Conservation (phyloP, 2,797 vertebrate species). For the Numenius phaeopus region DNA sequence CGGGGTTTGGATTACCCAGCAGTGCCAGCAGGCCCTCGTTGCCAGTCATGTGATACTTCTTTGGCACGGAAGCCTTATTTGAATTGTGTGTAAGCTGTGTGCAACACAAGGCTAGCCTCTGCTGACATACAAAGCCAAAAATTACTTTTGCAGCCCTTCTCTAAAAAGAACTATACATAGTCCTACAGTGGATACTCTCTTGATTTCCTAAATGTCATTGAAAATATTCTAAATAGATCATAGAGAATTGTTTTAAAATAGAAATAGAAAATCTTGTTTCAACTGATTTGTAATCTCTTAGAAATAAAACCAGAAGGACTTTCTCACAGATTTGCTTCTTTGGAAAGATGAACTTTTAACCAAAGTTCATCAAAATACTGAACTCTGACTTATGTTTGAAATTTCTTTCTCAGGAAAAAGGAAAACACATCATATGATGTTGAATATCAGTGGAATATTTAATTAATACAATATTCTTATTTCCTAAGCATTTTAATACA, state of each 20-base stretch:
- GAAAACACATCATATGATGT: not conserved
- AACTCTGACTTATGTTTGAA: conserved; percentile 4
- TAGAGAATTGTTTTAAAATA: not conserved
- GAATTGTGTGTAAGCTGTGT: not conserved
- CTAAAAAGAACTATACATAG: not conserved
- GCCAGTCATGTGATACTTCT: not conserved
- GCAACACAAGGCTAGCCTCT: not conserved
- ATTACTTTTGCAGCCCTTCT: not conserved
- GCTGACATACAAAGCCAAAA: not conserved
- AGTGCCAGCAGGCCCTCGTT: not conserved
- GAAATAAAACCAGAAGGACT: not conserved
- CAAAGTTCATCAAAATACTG: not conserved
- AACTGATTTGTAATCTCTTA: not conserved
- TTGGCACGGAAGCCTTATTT: not conserved
- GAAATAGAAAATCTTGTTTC: not conserved
- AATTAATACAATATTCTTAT: conserved; percentile 25
- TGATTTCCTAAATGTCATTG: not conserved
- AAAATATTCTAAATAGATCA: not conserved
- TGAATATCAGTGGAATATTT: not conserved
- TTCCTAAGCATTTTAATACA: not conserved
- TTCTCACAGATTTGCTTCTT: not conserved
- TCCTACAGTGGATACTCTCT: not conserved
- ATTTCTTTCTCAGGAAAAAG: conserved; percentile 21
- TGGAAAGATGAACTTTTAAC: not conserved
- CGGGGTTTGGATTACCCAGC: conserved; percentile 33